These are phyloP conservation scores for Aulostomus chinensis DNA, from an alignment of 2,797 vertebrate species.

Conservation along the genomic window DNA sequence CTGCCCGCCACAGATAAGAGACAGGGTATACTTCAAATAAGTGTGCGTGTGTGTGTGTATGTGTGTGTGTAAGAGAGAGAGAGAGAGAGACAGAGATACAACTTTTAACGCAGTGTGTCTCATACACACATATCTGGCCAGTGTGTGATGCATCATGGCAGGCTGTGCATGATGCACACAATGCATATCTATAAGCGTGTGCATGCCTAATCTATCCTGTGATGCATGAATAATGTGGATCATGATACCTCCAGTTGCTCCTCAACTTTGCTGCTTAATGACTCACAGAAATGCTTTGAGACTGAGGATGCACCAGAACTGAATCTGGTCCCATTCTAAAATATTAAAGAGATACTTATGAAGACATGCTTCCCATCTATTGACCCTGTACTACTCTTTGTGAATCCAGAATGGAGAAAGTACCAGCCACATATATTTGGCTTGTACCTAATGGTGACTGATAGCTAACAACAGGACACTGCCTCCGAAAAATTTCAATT, in stretches of 20 bases:
- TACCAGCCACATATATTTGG: too few relatives aligned
- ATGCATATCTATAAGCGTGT: constrained; percentile 9
- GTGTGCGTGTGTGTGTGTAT: constrained; percentile 32
- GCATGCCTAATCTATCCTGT: constrained; percentile 18
- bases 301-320: too few relatives aligned
- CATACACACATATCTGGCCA: constrained; percentile 31
- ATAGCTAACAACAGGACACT: too few relatives aligned
- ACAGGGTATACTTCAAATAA: constrained; percentile 70
- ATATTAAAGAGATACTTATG: too few relatives aligned
- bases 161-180: constrained; percentile 25
- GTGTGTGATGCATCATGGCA: constrained; percentile 36
- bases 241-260: constrained; percentile 38
- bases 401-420: too few relatives aligned
- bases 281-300: constrained; percentile 7
- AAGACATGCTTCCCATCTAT: too few relatives aligned
- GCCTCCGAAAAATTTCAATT: too few relatives aligned
- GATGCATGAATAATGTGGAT: constrained; percentile 40
- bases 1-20: constrained; percentile 81
- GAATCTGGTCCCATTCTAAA: too few relatives aligned
- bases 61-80: too few relatives aligned
- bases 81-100: constrained; percentile 46
- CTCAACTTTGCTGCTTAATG: constrained; percentile 9
- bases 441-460: too few relatives aligned
- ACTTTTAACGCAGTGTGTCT: constrained; percentile 39
- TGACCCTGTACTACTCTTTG: too few relatives aligned